phyloP scores from a whole-genome alignment of 2,797 vertebrate species.

The Balearica regulorum region DNA sequence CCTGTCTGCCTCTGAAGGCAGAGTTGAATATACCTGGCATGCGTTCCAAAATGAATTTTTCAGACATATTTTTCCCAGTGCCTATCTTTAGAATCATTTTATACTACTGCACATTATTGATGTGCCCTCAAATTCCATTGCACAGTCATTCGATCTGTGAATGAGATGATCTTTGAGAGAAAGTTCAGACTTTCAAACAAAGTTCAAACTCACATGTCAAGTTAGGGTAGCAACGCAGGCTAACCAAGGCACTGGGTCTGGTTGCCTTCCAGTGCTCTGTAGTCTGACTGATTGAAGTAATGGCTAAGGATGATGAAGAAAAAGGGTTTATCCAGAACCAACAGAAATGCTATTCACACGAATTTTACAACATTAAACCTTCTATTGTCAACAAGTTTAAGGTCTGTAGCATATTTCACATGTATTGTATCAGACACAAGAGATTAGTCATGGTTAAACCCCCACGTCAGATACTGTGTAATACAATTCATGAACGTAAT shows the following conservation, averaged over 20 bases:
- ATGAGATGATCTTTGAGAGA: not conserved
- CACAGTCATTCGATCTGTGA: not conserved
- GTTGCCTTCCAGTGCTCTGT: not conserved
- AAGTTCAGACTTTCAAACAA: not conserved
- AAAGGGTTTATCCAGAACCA: not conserved
- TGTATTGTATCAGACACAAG: not conserved
- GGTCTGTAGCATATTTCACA: not conserved
- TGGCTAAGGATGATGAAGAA: not conserved
- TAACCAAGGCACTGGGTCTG: not conserved
- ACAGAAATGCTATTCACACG: not conserved
- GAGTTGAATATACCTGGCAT: accelerated
- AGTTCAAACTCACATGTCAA: not conserved
- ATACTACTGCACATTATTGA: not conserved
- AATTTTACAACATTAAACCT: not conserved
- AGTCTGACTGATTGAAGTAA: not conserved
- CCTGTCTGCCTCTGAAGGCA: not conserved
- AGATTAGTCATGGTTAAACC: not conserved
- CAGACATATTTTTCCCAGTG: not conserved
- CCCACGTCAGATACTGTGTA: not conserved
- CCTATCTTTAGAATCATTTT: not conserved
- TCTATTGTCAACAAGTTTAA: not conserved
- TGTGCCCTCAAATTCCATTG: not conserved
- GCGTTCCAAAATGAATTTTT: not conserved
- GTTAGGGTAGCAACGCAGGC: not conserved
- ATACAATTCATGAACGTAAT: too few species aligned